Percentiles rank a stretch among this genome's conserved stretches.
phyloP scores from a whole-genome alignment of 2,113 vertebrate species.

The Phyllopteryx taeniolatus region DNA sequence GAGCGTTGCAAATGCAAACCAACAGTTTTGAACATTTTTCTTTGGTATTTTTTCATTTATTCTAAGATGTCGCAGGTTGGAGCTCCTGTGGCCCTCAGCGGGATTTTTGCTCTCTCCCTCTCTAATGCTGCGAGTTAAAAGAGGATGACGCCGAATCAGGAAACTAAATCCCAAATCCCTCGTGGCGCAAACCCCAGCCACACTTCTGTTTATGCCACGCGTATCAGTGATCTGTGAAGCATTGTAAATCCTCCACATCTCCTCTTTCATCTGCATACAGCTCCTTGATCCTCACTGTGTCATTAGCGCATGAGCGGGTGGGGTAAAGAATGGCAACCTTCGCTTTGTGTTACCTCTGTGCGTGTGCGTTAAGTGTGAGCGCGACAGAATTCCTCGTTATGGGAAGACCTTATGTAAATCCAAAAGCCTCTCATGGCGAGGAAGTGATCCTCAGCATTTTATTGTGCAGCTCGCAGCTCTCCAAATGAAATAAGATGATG shows the following conservation, averaged over 20 bases:
- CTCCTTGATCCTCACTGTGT: slow-evolving; percentile 60
- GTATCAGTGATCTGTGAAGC: slow-evolving; percentile 64
- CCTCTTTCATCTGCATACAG: slow-evolving; percentile 61
- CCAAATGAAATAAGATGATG: slow-evolving; percentile 53
- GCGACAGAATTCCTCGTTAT: slow-evolving; percentile 39
- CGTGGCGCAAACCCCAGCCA: slow-evolving; percentile 45
- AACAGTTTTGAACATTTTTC: slow-evolving; percentile 8
- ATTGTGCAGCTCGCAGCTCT: slow-evolving; percentile 40
- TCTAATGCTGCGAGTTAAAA: slow-evolving; percentile 43
- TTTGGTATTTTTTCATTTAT: not conserved
- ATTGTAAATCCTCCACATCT: slow-evolving; percentile 62
- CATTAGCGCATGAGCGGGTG: slow-evolving; percentile 55
- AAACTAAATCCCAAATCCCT: slow-evolving; percentile 57
- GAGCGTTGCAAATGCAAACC: slow-evolving; percentile 20
- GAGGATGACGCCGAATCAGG: slow-evolving; percentile 48
- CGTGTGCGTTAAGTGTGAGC: not conserved
- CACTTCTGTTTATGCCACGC: slow-evolving; percentile 59
- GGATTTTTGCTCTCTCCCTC: slow-evolving; percentile 37
- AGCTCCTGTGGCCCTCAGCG: slow-evolving; percentile 40
- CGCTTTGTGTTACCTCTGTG: slow-evolving; percentile 30
- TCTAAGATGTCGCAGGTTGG: slow-evolving; percentile 39
- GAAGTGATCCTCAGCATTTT: slow-evolving; percentile 38
- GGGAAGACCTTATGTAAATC: slow-evolving; percentile 53
- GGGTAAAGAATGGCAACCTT: slow-evolving; percentile 56
- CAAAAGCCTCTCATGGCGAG: slow-evolving; percentile 44